Evolutionary conservation across 2,888 invertebrate genomes (phyloP), one percentile per base, ranked within the genome.

Genomic region (Dicyrtomina minuta): DNA sequence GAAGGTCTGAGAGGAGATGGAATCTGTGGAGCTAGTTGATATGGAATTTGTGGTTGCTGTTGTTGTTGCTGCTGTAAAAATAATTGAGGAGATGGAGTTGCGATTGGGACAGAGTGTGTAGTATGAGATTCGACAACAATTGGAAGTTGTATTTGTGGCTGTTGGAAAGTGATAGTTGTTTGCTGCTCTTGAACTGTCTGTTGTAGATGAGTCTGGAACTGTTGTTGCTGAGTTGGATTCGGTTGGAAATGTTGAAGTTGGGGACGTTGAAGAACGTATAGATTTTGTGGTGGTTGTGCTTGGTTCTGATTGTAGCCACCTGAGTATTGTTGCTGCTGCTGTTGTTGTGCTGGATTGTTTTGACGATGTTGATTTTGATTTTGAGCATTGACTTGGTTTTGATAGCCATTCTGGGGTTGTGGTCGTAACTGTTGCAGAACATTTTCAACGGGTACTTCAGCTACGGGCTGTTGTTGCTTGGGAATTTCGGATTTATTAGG

Each of bases 121-220:
- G 62, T 55, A 56, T 62, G 58, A 26, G 62, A 55, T 51, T 66
- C 70, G 1, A 70, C 41, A 1, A 62, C 24, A 39, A 62, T 44
- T 8, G 71, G 71, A 22, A 68, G 44, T 58, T 66, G 61, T 20
- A 68, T 56, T 49, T 67, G 68, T 8, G 59, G 24, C 13, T 26
- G 44, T 46, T 64, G 58, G 1, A 27, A 43, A 13, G 41, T 43
- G 13, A 26, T 27, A 5, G 26, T 39, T 12, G 49, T 33, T 3
- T 5, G 33, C 33, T 3, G 33, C 8, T 33, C 4, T 8, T 33
- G 33, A 8, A 8, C 33, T 33, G 33, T 33, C 33, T 3, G 33
- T 33, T 3, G 17, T 49, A 53, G 33, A 59, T 51, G 26, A 55
- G 26, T 39, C n/a, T 62, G 61, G 5, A 41, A 44, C 2, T 41